Evolutionary conservation across 2,888 invertebrate species (phyloP).

Genomic region (Sabatieria punctata): DNA sequence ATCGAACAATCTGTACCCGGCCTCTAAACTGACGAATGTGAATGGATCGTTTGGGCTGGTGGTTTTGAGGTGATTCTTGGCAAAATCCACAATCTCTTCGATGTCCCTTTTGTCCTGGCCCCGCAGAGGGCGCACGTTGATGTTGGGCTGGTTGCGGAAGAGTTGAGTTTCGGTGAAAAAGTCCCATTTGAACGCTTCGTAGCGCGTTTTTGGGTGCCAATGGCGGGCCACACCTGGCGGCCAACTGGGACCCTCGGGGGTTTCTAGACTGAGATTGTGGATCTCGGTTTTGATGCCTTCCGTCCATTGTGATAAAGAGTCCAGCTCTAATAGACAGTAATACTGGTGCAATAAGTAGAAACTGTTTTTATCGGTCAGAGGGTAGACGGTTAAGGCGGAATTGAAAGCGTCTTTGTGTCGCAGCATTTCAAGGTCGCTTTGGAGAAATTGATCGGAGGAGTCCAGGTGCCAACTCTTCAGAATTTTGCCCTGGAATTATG

Average conservation of each 20-base stretch:
- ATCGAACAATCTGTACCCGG: slow-evolving; percentile 61
- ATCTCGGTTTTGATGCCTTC: slow-evolving; percentile 37
- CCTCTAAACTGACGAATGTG: slow-evolving; percentile 39
- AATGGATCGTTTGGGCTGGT: slow-evolving; percentile 39
- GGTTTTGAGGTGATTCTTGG: slow-evolving; percentile 41
- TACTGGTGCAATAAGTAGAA: slow-evolving; percentile 33
- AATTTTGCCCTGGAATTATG: background rate
- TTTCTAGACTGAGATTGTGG: slow-evolving; percentile 34
- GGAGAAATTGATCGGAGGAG: background rate
- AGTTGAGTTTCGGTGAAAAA: slow-evolving; percentile 67
- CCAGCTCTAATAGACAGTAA: slow-evolving; percentile 36
- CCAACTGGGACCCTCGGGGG: slow-evolving; percentile 45
- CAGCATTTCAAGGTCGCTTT: slow-evolving; percentile 9
- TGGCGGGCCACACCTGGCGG: slow-evolving; percentile 53
- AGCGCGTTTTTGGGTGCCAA: slow-evolving; percentile 51
- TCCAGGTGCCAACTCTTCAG: background rate
- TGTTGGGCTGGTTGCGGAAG: slow-evolving; percentile 60
- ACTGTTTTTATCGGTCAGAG: slow-evolving; percentile 33
- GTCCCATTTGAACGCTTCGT: slow-evolving; percentile 68
- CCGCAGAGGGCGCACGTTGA: slow-evolving; percentile 47
- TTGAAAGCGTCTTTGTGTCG: slow-evolving; percentile 24
- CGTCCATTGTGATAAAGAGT: slow-evolving; percentile 35
- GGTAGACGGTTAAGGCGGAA: slow-evolving; percentile 32
- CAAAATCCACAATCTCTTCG: slow-evolving; percentile 44
- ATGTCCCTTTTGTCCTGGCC: slow-evolving; percentile 44